Evolutionary conservation across 1,140 invertebrate genomes (phyloP), one percentile per base, ranked within the genome.

Genomic region (Drosophila rufa): DNA sequence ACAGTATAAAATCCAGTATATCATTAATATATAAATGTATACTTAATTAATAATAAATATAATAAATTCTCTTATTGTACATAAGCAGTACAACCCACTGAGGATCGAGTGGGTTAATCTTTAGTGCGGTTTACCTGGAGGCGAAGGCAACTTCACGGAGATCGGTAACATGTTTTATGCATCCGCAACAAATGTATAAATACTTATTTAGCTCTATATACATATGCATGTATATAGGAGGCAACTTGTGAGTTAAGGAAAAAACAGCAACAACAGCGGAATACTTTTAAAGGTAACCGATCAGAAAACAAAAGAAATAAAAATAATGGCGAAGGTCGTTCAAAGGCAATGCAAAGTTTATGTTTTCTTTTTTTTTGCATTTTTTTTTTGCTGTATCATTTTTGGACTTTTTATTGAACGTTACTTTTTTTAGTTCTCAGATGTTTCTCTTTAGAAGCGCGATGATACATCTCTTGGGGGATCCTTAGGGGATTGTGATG

Each of bases 161-260:
- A 90, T 79, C 78, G 69, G 85, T 90, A 89, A 90, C 84, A 89
- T 89, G 85, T 89, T 89, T 89, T 89, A 89, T 89, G 84, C 84
- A 89, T 89, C 81, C 85, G 58, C 79, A 86, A 65, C 81, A 84
- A 76, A 80, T 73, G 47, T 73, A 71, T 73, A 70, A 48, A 58
- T 27, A 50, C 22, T n/a, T 48, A 57, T 47, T 53, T 55, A 68
- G 38, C 42, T 30, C 40, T 46, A 56, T 64, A 64, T 68, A 62
- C 59, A 73, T 79, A 67, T 75, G 64, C 82, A 56, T 69, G 67
- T 42, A 64, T 48, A 62, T 58, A 67, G 40, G 36, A n/a, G 25
- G 22, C 9, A 53, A 30, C 36, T 47, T 51, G 40, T 53, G 22
- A 30, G 68, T 51, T 66, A 50, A 71, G 48, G 58, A 70, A 82